A percentile compares a stretch with the other conserved stretches of the same genome.
These are phyloP conservation scores for Pangasius macronema DNA, from an alignment of 2,797 vertebrate species.

Conservation along the genomic window DNA sequence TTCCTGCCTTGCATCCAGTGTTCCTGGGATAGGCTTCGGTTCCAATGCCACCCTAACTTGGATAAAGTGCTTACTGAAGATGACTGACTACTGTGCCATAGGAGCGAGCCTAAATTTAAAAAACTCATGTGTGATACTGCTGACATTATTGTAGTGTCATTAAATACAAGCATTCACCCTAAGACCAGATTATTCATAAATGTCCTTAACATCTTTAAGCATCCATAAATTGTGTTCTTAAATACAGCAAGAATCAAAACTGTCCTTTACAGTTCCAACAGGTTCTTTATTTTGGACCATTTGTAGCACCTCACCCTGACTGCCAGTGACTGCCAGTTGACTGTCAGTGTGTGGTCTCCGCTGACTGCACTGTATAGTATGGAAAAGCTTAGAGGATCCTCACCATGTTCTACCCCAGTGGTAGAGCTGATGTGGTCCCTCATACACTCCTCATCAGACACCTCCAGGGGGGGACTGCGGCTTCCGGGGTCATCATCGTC, in stretches of 20 bases:
- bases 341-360: no score
- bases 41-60: no score
- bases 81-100: neutral
- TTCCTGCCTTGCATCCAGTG: neutral
- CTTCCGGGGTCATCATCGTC: slow-evolving; percentile 91
- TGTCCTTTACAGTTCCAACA: neutral
- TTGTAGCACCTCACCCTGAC: neutral
- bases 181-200: neutral
- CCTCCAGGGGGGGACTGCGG: slow-evolving; percentile 89
- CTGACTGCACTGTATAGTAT: neutral
- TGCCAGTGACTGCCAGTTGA: no score
- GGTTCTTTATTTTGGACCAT: neutral
- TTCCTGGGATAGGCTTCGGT: neutral
- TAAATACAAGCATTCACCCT: neutral
- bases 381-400: slow-evolving; percentile 44
- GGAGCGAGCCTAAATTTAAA: neutral
- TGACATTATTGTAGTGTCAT: neutral
- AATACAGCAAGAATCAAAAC: neutral
- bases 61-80: neutral
- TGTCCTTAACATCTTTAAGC: neutral
- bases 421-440: slow-evolving; percentile 81
- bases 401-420: slow-evolving; percentile 86
- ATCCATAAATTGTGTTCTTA: neutral
- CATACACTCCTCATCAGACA: slow-evolving; percentile 92
- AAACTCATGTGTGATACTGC: no score